Evolutionary conservation across 2,113 vertebrate species (phyloP).

Genomic region (Marmota flaviventris): DNA sequence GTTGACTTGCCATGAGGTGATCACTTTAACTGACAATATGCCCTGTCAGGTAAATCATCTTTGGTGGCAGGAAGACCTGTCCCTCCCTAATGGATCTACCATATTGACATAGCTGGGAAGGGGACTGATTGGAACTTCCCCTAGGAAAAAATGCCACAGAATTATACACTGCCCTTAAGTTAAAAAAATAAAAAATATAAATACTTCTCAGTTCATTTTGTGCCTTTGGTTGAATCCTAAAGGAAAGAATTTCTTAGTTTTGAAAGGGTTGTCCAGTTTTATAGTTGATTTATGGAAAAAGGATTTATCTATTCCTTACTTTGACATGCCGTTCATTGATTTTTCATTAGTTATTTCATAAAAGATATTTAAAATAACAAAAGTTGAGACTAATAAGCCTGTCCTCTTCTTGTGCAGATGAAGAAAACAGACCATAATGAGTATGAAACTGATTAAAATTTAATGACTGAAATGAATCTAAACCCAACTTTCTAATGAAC

Average conservation of each 20-base stretch:
- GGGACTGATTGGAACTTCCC: accelerated
- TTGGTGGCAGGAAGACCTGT: neutral
- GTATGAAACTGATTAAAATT: neutral
- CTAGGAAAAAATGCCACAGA: neutral
- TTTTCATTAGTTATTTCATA: neutral
- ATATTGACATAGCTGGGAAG: neutral
- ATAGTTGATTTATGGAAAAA: neutral
- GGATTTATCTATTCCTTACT: neutral
- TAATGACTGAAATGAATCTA: neutral
- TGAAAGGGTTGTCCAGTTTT: neutral
- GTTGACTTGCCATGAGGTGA: neutral
- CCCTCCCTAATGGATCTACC: neutral
- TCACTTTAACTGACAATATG: neutral
- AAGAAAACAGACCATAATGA: neutral
- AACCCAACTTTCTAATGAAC: neutral
- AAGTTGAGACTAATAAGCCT: neutral
- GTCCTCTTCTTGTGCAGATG: neutral
- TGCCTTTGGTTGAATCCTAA: neutral
- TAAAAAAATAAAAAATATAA: neutral
- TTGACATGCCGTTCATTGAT: neutral
- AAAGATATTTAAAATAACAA: neutral
- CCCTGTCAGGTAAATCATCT: neutral
- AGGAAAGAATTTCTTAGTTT: neutral
- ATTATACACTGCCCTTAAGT: neutral
- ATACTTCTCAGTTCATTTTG: neutral